A percentile compares a stretch with the other conserved stretches of the same genome.
Conservation (phyloP, 2,888 invertebrate genomes). For the Epiblema foenella region DNA sequence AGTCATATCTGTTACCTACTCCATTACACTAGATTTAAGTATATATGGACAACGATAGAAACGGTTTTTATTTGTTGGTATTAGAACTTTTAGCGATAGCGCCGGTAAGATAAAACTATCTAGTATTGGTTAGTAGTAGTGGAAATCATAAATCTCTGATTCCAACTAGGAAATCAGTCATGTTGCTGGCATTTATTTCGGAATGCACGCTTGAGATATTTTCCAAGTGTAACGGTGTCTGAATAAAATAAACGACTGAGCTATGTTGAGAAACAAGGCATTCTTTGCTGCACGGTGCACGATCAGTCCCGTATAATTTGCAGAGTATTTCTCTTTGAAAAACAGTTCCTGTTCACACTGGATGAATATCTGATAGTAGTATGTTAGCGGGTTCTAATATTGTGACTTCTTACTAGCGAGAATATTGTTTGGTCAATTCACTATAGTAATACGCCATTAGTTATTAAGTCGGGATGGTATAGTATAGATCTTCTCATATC, state of each 20-base stretch:
- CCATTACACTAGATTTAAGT: too few species aligned
- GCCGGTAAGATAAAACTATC: too few species aligned
- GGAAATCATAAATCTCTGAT: neutral
- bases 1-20: too few species aligned
- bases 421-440: neutral
- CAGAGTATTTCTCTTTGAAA: constrained; percentile 52
- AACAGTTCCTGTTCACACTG: constrained; percentile 48
- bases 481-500: too few species aligned
- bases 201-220: constrained; percentile 10
- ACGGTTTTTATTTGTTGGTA: too few species aligned
- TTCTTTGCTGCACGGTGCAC: constrained; percentile 41
- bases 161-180: neutral
- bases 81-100: too few species aligned
- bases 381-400: constrained; percentile 1
- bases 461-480: neutral
- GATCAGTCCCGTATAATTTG: constrained; percentile 61
- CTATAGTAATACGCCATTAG: neutral
- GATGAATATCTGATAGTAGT: constrained; percentile 34
- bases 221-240: constrained; percentile 31
- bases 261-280: constrained; percentile 38
- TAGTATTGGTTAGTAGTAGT: neutral
- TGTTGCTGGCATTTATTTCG: neutral
- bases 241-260: constrained; percentile 31
- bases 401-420: neutral
- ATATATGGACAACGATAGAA: too few species aligned